A percentile compares a stretch with the other conserved stretches of the same genome.
Conservation (phyloP, 2,888 invertebrate species). For the Ochropleura plecta region DNA sequence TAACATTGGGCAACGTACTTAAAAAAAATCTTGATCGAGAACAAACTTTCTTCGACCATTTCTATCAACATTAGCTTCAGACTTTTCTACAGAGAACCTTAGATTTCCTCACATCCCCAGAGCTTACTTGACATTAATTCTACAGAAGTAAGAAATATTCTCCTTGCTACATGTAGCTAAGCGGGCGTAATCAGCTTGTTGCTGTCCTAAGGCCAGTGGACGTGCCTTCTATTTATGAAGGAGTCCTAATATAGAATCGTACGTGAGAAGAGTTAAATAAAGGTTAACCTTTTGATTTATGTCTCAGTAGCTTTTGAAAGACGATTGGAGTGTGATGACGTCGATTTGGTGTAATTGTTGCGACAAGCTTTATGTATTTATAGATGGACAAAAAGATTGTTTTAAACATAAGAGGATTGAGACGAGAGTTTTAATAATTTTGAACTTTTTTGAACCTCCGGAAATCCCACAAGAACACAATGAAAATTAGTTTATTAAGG, state of each 20-base stretch:
- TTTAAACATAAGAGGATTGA: not conserved
- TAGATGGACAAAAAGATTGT: not conserved
- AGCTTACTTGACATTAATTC: conserved; percentile 21
- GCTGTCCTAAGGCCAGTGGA: conserved; percentile 21
- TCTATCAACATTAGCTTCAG: not conserved
- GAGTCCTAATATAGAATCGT: conserved; percentile 19
- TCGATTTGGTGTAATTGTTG: not conserved
- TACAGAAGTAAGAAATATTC: conserved; percentile 25
- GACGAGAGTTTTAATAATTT: no score
- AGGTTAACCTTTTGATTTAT: conserved; percentile 4
- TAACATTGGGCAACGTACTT: not conserved
- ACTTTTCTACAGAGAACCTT: not conserved
- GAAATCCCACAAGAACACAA: no score
- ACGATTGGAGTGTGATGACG: not conserved
- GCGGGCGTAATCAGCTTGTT: conserved; percentile 49
- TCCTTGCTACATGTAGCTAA: conserved; percentile 25
- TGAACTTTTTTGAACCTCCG: no score
- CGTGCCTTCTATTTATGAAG: conserved; percentile 43
- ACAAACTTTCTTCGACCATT: not conserved
- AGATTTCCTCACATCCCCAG: not conserved
- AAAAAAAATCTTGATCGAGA: not conserved
- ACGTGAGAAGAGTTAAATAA: conserved; percentile 38
- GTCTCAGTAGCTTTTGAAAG: conserved; percentile 1
- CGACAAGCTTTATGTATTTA: not conserved
- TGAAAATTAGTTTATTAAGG: no score